Base-by-base conservation (phyloP, 2,888 invertebrate genomes). In the Drosophila hamatofila region DNA sequence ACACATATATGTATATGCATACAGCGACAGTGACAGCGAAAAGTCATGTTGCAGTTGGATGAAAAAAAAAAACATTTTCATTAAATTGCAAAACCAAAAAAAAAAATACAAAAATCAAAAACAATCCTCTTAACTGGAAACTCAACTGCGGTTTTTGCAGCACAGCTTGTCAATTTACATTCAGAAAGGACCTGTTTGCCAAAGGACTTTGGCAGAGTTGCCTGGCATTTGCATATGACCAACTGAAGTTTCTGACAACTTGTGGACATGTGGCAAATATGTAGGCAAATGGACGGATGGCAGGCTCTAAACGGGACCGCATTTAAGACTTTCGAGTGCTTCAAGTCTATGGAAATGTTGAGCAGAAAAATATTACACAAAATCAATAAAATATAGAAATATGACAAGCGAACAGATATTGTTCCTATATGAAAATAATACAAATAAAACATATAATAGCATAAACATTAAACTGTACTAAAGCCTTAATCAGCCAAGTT, bases 151-250 rank as follows among this genome's bases (percentile, higher is more conserved):
- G 65, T 56, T 74, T 52, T 33, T 64, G n/a, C 54, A 7, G 37
- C 39, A 59, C 67, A 63, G 41, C 72, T 68, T 78, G 64, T 70
- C 75, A 64, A 71, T 78, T 76, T 78, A 44, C 61, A 77, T 74
- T 61, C 62, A 30, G 23, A 55, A 41, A 25, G 30, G 62, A 61
- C 41, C 57, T 49, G 52, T 59, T 60, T 66, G 60, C 21, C 48
- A 67, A 66, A 78, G 76, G 62, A 75, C 73, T 54, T 54, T 41
- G 27, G 37, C 27, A 48, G 54, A 52, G 64, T 76, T 62, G 57
- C 39, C 73, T 57, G 70, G 55, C 58, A 84, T 83, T 87, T 81
- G 72, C 77, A 83, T 81, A 83, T 59, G 58, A 16, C 41, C 46
- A 21, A 52, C 18, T 54, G 63, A 39, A 37, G 25, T 41, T 41